phyloP scores from a whole-genome alignment of 2,888 invertebrate species.

The Zygothrica quintamaculata region DNA sequence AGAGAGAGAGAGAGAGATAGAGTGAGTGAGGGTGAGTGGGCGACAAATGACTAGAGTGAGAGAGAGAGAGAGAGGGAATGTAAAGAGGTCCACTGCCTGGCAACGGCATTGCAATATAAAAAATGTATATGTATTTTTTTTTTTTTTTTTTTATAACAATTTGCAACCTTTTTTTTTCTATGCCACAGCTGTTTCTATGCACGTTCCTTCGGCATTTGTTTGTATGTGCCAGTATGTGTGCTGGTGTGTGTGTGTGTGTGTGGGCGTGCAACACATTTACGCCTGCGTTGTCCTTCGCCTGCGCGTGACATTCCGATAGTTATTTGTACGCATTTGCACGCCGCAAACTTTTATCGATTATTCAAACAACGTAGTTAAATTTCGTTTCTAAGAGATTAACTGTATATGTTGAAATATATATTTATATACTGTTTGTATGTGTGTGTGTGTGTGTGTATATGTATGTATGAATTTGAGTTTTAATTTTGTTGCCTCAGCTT shows the following conservation, averaged over 20 bases:
- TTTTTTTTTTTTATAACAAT: conserved; percentile 12
- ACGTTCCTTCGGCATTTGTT: conserved; percentile 11
- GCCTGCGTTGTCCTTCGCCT: conserved; percentile 68
- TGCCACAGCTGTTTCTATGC: conserved; percentile 62
- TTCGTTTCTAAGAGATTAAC: conserved; percentile 7
- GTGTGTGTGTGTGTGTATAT: conserved; percentile 13
- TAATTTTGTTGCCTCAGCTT: conserved; percentile 12
- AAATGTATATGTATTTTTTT: conserved; percentile 7
- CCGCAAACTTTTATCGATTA: conserved; percentile 67
- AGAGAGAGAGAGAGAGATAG: conserved; percentile 1
- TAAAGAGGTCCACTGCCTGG: conserved; percentile 25
- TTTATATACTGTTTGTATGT: background rate
- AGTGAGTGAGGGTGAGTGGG: conserved; percentile 4
- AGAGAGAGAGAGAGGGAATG: background rate
- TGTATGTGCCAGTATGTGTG: background rate
- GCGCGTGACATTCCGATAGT: conserved; percentile 75
- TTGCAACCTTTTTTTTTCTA: conserved; percentile 33
- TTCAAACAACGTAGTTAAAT: conserved; percentile 36
- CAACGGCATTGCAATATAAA: conserved; percentile 37
- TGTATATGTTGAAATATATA: background rate
- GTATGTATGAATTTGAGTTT: conserved; percentile 13
- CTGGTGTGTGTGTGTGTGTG: background rate
- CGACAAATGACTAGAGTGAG: too few relatives aligned
- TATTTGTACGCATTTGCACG: conserved; percentile 55
- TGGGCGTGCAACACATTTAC: conserved; percentile 62